Evolutionary conservation across 92 coral and sea anemone genomes (phyloP), one percentile per base, ranked within the genome.

Genomic region (Epizoanthus rinbou): DNA sequence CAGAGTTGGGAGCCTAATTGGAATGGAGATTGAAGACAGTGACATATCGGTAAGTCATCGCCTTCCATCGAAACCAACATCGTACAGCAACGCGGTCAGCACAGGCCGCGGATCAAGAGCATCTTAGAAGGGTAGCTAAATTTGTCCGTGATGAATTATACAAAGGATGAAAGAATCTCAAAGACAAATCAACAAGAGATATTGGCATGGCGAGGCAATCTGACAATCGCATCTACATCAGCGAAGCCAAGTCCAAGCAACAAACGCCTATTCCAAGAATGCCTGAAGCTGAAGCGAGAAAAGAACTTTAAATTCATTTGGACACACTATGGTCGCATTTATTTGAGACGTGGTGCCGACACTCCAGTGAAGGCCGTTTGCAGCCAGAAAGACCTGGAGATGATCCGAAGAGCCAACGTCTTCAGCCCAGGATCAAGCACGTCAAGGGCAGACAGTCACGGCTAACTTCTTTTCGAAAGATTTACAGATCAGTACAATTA

Each of bases 261-360:
- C 13, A 70, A 28, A 22, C 24, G 39, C 58, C 71, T 73, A 21
- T 64, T 74, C 47, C 73, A 73, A 60, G 35, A 25, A 35, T 35
- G 80, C 69, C 80, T 71, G 21, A 53, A 83, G 76, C 21, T 58
- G 22, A 84, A 84, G 43, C 43, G 23, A 52, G 74, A 84, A 23
- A 54, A 24, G 57, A 69, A 18, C 18, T 73, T 4, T 84, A 66
- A 69, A 28, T 84, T 19, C 33, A 31, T 82, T 18, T 82, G 86
- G 86, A 83, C 79, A 6, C 22, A 47, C 69, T 58, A 78, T 33
- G 70, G 83, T 9, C 67, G 70, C 23, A 58, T 78, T 47, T 78
- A 56, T 65, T 62, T 78, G 21, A 37, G 83, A 78, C 57, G 58
- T 19, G 83, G 33, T 59, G 22, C 14, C 8, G 60, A 59, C 18